These are phyloP conservation scores for Automeris io DNA, from an alignment of 2,888 invertebrate species.

Conservation along the genomic window DNA sequence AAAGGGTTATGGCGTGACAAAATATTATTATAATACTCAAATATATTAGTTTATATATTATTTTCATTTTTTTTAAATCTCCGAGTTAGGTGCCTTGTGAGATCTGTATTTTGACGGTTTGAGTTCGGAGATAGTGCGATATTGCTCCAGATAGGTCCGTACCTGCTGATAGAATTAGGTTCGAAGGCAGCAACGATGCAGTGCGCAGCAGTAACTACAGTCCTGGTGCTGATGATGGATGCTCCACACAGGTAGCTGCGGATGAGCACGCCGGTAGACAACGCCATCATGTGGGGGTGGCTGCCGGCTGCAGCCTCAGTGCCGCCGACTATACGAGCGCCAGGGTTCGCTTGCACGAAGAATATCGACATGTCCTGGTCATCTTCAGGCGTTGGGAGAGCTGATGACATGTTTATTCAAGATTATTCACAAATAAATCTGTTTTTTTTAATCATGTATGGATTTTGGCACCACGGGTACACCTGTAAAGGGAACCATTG, in stretches of 20 bases:
- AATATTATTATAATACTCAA: no score
- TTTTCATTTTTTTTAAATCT: no score
- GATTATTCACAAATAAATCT: no score
- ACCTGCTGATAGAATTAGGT: constrained; percentile 28
- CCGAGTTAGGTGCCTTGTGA: not conserved
- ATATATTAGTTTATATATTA: no score
- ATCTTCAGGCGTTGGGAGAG: constrained; percentile 34
- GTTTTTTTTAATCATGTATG: no score
- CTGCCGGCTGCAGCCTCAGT: constrained; percentile 28
- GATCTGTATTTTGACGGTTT: not conserved
- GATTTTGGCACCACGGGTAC: no score
- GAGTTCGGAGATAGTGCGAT: no score
- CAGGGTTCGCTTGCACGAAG: constrained; percentile 35
- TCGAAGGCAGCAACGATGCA: constrained; percentile 23
- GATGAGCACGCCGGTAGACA: constrained; percentile 21
- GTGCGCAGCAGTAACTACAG: constrained; percentile 2
- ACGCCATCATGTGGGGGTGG: constrained; percentile 46
- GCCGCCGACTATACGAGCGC: constrained; percentile 34
- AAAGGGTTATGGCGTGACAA: no score
- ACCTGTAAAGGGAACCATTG: no score
- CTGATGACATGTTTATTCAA: constrained; percentile 22
- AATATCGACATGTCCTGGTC: constrained; percentile 34
- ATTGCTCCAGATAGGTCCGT: no score
- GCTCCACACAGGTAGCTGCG: constrained; percentile 21
- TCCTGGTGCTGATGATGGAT: constrained; percentile 6